Evolutionary conservation across 2,797 vertebrate genomes (phyloP).

Genomic region (Thamnophis elegans): DNA sequence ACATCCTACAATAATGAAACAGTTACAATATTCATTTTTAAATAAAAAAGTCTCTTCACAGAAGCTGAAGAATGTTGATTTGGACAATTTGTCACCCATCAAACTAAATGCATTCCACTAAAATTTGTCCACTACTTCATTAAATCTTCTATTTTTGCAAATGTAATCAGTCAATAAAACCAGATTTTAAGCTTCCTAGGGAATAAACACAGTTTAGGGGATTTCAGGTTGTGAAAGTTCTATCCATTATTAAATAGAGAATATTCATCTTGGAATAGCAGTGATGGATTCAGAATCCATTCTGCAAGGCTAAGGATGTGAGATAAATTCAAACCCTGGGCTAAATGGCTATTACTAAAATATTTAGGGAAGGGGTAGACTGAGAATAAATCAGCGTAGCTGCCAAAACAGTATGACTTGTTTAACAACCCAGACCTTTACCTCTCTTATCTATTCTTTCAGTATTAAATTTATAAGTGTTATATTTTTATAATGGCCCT

Average conservation of each 20-base stretch:
- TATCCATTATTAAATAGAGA: not conserved
- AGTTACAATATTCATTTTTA: not conserved
- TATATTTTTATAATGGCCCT: not conserved
- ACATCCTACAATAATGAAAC: not conserved
- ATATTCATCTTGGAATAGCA: not conserved
- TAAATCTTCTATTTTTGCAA: not conserved
- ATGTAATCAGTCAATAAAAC: not conserved
- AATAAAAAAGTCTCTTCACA: not conserved
- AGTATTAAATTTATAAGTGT: fast-evolving
- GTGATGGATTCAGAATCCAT: not conserved
- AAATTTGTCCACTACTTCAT: not conserved
- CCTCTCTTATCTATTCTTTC: not conserved
- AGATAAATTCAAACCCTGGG: not conserved
- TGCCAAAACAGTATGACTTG: conserved; percentile 6
- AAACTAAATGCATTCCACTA: not conserved
- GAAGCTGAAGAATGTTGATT: not conserved
- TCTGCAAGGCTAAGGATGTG: not conserved
- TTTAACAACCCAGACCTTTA: conserved; percentile 30
- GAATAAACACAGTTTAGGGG: not conserved
- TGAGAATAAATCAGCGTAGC: not conserved
- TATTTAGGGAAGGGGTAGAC: not conserved
- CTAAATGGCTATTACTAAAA: not conserved
- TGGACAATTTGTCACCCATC: not conserved
- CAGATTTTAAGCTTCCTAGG: not conserved
- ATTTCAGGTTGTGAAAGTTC: not conserved